These are phyloP conservation scores for Lophochroa leadbeateri DNA, from an alignment of 2,113 vertebrate species.

Conservation along the genomic window DNA sequence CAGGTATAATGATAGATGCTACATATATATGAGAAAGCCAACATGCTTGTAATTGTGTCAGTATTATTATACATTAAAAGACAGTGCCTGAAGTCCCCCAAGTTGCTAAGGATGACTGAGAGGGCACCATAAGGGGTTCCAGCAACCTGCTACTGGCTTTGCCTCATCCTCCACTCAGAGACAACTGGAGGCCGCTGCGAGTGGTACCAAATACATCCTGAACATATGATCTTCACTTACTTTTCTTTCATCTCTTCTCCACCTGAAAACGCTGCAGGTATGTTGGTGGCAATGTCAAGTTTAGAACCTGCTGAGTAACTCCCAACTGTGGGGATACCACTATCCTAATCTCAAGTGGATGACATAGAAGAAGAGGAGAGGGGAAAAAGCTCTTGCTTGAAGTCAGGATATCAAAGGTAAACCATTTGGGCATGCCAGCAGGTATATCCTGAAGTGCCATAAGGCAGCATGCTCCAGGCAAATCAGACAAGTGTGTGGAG, in stretches of 20 bases:
- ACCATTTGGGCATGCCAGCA: neutral
- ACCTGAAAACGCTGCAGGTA: neutral
- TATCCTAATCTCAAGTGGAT: neutral
- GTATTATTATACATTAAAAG: neutral
- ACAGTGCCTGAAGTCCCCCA: neutral
- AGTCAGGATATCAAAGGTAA: constrained; percentile 10
- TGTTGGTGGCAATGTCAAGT: neutral
- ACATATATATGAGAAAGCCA: neutral
- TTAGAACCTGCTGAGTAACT: neutral
- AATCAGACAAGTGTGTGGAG: neutral
- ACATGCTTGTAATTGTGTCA: neutral
- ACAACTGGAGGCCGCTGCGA: rapidly evolving
- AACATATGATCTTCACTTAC: neutral
- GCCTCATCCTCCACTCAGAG: neutral
- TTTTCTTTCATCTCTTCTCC: neutral
- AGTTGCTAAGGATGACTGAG: neutral
- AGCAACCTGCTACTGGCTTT: neutral
- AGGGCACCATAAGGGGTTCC: neutral
- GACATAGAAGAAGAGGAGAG: neutral
- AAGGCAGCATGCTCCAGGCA: neutral
- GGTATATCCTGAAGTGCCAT: neutral
- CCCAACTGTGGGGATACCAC: neutral
- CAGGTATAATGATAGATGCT: neutral
- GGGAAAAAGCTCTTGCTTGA: neutral
- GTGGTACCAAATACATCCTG: neutral